Evolutionary conservation across 2,888 invertebrate genomes (phyloP).

Genomic region (Drosophila dives): DNA sequence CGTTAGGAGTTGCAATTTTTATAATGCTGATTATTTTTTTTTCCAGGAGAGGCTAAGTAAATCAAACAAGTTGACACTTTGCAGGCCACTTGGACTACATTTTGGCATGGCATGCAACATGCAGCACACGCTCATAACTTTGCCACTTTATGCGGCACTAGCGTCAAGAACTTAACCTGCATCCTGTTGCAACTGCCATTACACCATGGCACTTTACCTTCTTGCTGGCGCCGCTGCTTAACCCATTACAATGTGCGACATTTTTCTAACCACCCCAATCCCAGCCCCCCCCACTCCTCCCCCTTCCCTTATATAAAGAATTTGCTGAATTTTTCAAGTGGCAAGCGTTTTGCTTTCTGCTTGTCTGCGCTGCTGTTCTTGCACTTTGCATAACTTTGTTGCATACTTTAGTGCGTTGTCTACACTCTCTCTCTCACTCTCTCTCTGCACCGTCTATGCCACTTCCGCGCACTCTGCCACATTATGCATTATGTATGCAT

Average conservation of each 20-base stretch:
- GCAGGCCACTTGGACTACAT: constrained; percentile 54
- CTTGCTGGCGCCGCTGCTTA: constrained; percentile 31
- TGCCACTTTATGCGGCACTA: constrained; percentile 72
- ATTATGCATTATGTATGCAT: constrained; percentile 78
- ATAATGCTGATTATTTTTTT: constrained; percentile 62
- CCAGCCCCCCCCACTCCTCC: background rate
- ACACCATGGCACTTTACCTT: constrained; percentile 38
- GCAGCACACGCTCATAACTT: constrained; percentile 59
- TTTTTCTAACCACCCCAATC: constrained; percentile 31
- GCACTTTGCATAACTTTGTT: constrained; percentile 80
- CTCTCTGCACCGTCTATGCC: background rate
- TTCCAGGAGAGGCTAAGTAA: constrained; percentile 52
- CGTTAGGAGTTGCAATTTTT: constrained; percentile 34
- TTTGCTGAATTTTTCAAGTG: constrained; percentile 70
- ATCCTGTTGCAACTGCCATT: constrained; percentile 69
- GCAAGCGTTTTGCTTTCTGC: constrained; percentile 59
- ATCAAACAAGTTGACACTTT: constrained; percentile 79
- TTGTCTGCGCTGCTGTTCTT: constrained; percentile 57
- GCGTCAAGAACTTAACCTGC: constrained; percentile 78
- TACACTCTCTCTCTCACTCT: constrained; percentile 10
- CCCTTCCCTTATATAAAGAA: constrained; percentile 12
- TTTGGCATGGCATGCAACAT: constrained; percentile 34
- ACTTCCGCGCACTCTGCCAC: constrained; percentile 36
- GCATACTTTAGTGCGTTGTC: constrained; percentile 67
- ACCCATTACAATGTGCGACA: constrained; percentile 78